Base-by-base conservation (phyloP, 2,797 vertebrate genomes). In the Tokudaia muenninki region DNA sequence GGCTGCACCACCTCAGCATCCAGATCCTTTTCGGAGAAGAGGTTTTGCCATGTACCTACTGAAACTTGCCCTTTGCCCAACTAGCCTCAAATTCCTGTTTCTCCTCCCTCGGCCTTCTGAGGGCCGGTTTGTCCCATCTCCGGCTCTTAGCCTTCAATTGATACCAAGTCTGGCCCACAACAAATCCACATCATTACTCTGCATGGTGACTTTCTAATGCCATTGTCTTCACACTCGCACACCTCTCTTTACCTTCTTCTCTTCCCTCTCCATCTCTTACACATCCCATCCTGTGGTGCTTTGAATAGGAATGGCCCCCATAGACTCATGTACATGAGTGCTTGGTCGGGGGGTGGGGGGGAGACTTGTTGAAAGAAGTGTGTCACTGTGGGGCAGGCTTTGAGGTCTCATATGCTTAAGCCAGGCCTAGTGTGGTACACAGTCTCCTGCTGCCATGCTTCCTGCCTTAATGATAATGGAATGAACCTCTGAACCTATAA, bases 201-300 rank as follows among this genome's bases (percentile, higher is more conserved):
- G 89, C 89, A 80, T 92, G 82, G 91, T 92, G 80, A 83, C 57
- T 55, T 83, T 59, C 63, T 29, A 78, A 24, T 94, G 21, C 90
- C 80, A 84, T 92, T 77, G 92, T 96, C 92, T 16, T 14, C 44
- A 31, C 57, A 61, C 13, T 41, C 34, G 34, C 77, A 31, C 47
- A 4, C 21, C 26, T 63, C 16, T n/a, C 31, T 31, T 52, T 47
- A 6, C 31, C 47, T 52, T 7, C 63, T 17, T 86, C 22, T 11
- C 22, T n/a, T 4, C 13, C 3, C 7, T n/a, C 44, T 82, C n/a
- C 57, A 47, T 65, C 24, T 34, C 61, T 84, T 44, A 34, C 17
- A 63, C 61, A 63, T 50, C 82, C 41, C 61, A 65, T 34, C 41
- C 4, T 14, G 41, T 77, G 41, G 41, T 47, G 41, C 22, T 44